Evolutionary conservation across 2,888 invertebrate genomes (phyloP).

Genomic region (Oithona nana): DNA sequence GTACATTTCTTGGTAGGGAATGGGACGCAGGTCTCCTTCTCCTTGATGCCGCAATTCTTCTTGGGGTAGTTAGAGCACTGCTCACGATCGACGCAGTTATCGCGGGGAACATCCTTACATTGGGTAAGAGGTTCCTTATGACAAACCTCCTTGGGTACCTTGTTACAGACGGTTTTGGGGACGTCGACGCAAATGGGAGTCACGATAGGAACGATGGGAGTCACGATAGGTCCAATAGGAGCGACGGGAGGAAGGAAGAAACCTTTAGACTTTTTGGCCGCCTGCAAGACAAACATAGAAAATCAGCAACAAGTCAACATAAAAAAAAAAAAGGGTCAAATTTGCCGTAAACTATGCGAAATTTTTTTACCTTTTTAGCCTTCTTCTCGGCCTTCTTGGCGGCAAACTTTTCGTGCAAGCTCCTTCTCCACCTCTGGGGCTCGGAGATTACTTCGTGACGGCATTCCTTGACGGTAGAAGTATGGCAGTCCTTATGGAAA

Average conservation of each 20-base stretch:
- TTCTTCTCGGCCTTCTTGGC: background rate
- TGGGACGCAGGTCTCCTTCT: background rate
- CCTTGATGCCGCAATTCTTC: slow-evolving; percentile 5
- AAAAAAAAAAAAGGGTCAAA: too few species aligned
- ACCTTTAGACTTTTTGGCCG: too few species aligned
- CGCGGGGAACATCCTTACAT: slow-evolving; percentile 1
- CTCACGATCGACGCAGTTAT: background rate
- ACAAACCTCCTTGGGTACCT: background rate
- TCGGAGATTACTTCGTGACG: background rate
- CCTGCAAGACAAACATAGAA: too few species aligned
- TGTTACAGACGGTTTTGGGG: background rate
- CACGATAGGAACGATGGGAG: background rate
- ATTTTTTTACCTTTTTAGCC: too few species aligned
- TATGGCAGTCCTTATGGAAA: background rate
- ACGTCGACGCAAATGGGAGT: background rate
- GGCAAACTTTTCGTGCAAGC: background rate
- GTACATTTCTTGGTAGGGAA: slow-evolving; percentile 2
- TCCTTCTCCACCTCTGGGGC: too few species aligned
- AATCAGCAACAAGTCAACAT: too few species aligned
- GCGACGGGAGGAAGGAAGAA: too few species aligned
- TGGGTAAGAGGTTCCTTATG: background rate
- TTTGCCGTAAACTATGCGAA: too few species aligned
- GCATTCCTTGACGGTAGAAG: background rate
- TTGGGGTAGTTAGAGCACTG: slow-evolving; percentile 5
- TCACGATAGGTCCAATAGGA: too few species aligned